Base-by-base conservation (phyloP, 2,113 vertebrate genomes). In the Oncorhynchus mykiss region DNA sequence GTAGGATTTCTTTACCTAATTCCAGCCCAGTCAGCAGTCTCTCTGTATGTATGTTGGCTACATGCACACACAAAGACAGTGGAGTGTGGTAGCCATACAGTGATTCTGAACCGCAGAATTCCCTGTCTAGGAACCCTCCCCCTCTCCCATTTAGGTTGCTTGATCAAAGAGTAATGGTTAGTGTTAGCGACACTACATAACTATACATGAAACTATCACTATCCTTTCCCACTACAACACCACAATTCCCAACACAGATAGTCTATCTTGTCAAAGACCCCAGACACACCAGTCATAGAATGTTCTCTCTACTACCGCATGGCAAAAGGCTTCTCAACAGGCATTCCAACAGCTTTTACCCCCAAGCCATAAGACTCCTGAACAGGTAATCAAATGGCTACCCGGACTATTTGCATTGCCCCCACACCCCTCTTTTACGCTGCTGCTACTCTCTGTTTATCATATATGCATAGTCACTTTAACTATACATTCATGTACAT, bases 1-100 rank as follows among this genome's bases (percentile, higher is more conserved):
- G 85, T 82, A 86, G 79, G 82, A 87, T 88, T 87, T 88, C 82
- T 84, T 78, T 72, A 64, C 88, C 76, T 85, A 84, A 85, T 84
- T 92, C 81, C 71, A 77, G 83, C 84, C 79, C 72, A 76, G 85
- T 91, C 90, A 89, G 90, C 80, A 84, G 79, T 81, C 57, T 69
- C 54, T 78, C 73, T 54, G 75, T 45, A 66, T 72, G 48, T 25
- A 5, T 75, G 73, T 68, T 5, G 73, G 57, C 80, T 45, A 62
- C 75, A 45, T n/a, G 45, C 6, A 9, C 73, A 73, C 48, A 54
- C 11, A 60, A 79, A 77, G 74, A 86, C 72, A 22, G 9, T 48
- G 34, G 67, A 34, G 72, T 45, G 72, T 34, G 66, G 29, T 72
- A 70, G 25, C 11, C 31, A 54, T 34, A 69, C 85, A 69, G 49